phyloP scores from a whole-genome alignment of 2,113 vertebrate species.

The Daubentonia madagascariensis region DNA sequence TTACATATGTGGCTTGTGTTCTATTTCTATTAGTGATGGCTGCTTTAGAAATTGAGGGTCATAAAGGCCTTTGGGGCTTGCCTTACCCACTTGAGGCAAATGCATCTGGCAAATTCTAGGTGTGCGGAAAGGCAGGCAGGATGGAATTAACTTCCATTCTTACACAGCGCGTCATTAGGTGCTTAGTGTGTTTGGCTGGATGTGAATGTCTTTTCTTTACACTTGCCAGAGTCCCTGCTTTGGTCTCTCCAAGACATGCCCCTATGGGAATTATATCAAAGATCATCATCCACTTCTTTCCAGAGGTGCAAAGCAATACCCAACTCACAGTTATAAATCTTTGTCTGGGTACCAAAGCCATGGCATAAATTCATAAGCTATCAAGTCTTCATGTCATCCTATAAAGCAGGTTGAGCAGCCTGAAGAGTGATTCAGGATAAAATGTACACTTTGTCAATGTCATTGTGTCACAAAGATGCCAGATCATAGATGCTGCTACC shows the following conservation, averaged over 20 bases:
- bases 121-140: rapidly evolving
- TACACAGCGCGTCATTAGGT: background rate
- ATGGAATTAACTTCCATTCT: background rate
- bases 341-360: too few species aligned
- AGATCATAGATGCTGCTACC: rapidly evolving
- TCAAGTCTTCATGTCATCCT: rapidly evolving
- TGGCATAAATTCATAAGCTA: rapidly evolving
- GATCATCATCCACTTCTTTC: background rate
- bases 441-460: background rate
- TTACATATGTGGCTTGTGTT: rapidly evolving
- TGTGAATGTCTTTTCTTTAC: background rate
- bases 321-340: rapidly evolving
- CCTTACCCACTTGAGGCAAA: background rate
- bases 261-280: background rate
- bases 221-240: too few species aligned
- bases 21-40: rapidly evolving
- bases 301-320: background rate
- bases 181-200: background rate
- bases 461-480: background rate
- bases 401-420: rapidly evolving
- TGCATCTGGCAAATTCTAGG: rapidly evolving
- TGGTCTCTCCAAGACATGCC: background rate
- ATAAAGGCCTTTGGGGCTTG: rapidly evolving
- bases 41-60: background rate
- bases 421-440: background rate